Evolutionary conservation across 2,113 vertebrate genomes (phyloP), one percentile per base, ranked within the genome.

Genomic region (Pelusios castaneus): DNA sequence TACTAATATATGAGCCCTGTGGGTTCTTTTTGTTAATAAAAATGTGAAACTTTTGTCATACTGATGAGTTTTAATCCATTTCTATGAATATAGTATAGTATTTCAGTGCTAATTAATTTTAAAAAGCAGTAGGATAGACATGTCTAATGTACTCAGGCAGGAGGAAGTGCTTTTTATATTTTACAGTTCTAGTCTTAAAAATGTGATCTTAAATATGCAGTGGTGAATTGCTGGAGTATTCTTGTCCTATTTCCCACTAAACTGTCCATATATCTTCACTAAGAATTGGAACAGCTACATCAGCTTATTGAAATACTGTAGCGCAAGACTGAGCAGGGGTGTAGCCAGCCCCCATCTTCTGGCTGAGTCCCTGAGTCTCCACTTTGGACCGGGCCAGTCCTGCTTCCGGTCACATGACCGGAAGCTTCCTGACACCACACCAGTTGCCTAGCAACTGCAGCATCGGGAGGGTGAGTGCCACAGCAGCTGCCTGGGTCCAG

Each of bases 21-120:
- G 98, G 98, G 98, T 97, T 98, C 97, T 95, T 95, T 94, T 98
- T 98, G 95, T 97, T 98, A 98, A 98, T 98, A 98, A 98, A 98
- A 97, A 78, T 82, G 87, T 85, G 89, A 96, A 97, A 95, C 70
- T 45, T 87, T 29, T 1, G 0, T 25, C 2, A n/a, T 79, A 73
- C 80, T 92, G 70, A 34, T 67, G 67, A 52, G 7, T 63, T 16
- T 52, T 52, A 52, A 2, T 9, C 49, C 10, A 13, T 49, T 49
- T 12, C 10, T 49, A 49, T 49, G 13, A 49, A 49, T 49, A 56
- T 16, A 55, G 34, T 31, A 67, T 75, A n/a, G n/a, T n/a, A n/a
- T n/a, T 75, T 75, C 38, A 75, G 70, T 43, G 24, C 10, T 43
- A 73, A 73, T 19, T 24, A 43, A 73, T 5, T 24, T 41, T n/a